phyloP scores from a whole-genome alignment of 2,888 invertebrate species.

The Cancer borealis region DNA sequence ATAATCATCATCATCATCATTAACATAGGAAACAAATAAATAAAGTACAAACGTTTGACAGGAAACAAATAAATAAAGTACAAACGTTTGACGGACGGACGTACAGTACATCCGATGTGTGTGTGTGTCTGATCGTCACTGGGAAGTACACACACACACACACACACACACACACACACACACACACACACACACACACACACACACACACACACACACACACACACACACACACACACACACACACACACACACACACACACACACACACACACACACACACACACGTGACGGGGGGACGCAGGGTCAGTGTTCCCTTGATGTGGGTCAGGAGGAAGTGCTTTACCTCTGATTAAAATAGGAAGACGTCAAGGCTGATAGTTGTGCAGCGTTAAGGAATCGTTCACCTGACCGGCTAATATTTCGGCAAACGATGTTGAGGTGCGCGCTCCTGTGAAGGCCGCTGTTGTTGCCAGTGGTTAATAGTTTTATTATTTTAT shows the following conservation, averaged over 20 bases:
- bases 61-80: too few relatives aligned
- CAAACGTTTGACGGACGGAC: too few relatives aligned
- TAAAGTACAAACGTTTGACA: too few relatives aligned
- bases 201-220: background rate
- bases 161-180: background rate
- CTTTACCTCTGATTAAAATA: background rate
- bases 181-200: slow-evolving; percentile 6
- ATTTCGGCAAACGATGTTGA: slow-evolving; percentile 24
- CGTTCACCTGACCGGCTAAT: background rate
- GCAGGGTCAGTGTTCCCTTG: too few relatives aligned
- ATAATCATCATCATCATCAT: too few relatives aligned
- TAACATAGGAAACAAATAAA: too few relatives aligned
- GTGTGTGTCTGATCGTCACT: too few relatives aligned
- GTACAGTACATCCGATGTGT: too few relatives aligned
- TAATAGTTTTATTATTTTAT: background rate
- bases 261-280: too few relatives aligned
- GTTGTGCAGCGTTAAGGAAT: background rate
- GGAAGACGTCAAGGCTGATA: background rate
- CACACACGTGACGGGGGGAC: background rate
- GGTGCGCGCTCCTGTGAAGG: background rate
- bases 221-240: too few relatives aligned
- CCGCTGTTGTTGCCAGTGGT: slow-evolving; percentile 1
- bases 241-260: too few relatives aligned
- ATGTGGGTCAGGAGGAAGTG: background rate
- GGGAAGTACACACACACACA: too few relatives aligned